Evolutionary conservation across 2,888 invertebrate genomes (phyloP), one percentile per base, ranked within the genome.

Genomic region (Autographa gamma): DNA sequence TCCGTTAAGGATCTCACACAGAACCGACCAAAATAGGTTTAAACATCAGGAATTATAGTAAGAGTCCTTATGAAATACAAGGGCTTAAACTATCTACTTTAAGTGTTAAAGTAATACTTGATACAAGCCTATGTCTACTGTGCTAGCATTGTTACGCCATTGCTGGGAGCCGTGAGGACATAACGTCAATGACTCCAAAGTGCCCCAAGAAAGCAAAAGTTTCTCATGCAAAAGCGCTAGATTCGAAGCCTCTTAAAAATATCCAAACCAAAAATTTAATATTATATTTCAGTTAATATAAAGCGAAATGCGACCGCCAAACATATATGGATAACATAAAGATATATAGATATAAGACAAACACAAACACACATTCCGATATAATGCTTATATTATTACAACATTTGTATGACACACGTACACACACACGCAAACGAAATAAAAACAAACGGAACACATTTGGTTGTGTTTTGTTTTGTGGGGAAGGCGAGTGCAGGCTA

Each of bases 141-240:
- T 81, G 79, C 74, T 73, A 66, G 72, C 74, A 66, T 69, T 74
- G 69, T 74, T 80, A 80, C 64, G 71, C 79, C 65, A 69, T 76
- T 60, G 69, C 69, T 83, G 93, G 93, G 94, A 94, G 92, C 80
- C 90, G 76, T 92, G 93, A 91, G 94, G 93, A 89, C 94, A 94
- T 93, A 95, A 93, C 81, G 89, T 92, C 94, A 94, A 89, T 78
- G 92, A 93, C 92, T 92, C 92, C 90, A 78, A 79, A 77, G 87
- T 88, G 87, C 81, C 69, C 69, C 69, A 74, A 77, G 69, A 79
- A 85, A 83, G 80, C 85, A 79, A 77, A 74, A 72, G 69, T 81
- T 82, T 65, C 74, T 73, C 86, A 89, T 90, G 90, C 90, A 86
- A 82, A 79, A 85, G 85, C 83, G 73, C 69, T 77, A 86, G 79